Base-by-base conservation (phyloP, 2,113 vertebrate species). In the Pampusana beccarii region DNA sequence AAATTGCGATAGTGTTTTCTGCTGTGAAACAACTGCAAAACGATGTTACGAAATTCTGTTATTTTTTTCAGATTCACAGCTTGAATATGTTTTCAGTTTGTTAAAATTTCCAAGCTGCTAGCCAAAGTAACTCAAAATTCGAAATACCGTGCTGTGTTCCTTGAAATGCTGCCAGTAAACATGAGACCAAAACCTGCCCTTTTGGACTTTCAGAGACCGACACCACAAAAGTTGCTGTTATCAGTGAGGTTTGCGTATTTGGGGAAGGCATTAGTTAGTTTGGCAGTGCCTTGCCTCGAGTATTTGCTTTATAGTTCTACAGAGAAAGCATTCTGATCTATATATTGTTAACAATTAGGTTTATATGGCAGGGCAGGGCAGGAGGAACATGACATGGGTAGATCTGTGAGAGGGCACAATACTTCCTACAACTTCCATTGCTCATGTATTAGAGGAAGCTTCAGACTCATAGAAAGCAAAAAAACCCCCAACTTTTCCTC, bases 101-200 rank as follows among this genome's bases (percentile, higher is more conserved):
- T 93, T 90, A 88, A 61, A 90, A 92, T 96, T 95, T 96, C 95
- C 90, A 95, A 96, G 88, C 93, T 88, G 90, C 90, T 96, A 90
- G 95, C 95, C 93, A 94, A 80, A 95, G 86, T 90, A 90, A 90
- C 88, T 97, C 72, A 57, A 92, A 96, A 92, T 95, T 92, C 4
- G 38, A 56, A 94, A 71, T 83, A 51, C 75, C 5, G 5, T 78
- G 86, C 92, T 90, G 86, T 92, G 92, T 88, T 94, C 24, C 74
- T 95, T 90, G 79, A 86, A 18, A 62, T 13, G 11, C 46, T 88
- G 93, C 95, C 96, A 96, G 85, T 54, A 82, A 88, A 71, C 6
- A 72, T 0, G 2, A 83, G 85, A 74, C 90, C 88, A 66, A 78
- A 93, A 83, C 70, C 75, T 96, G 94, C 92, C 95, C 96, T 93